Evolutionary conservation across 2,797 vertebrate genomes (phyloP).

Genomic region (Phoxinus dragarum): DNA sequence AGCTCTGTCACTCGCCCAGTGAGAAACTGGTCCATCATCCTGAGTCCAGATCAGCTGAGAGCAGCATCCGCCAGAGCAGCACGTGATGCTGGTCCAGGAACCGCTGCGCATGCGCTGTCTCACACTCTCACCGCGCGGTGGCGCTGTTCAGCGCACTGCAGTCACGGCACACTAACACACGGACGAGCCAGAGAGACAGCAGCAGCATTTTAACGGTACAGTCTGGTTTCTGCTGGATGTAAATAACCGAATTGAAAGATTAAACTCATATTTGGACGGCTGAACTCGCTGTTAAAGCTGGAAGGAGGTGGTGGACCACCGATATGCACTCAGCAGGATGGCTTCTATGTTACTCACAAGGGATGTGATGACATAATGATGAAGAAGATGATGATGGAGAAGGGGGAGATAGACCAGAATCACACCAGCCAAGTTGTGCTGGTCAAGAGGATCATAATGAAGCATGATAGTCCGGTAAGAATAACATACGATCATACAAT

Average conservation of each 20-base stretch:
- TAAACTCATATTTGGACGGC: conserved; percentile 12
- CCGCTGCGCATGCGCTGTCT: background rate
- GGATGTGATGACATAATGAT: conserved; percentile 67
- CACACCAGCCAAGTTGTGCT: conserved; percentile 74
- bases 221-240: conserved; percentile 28
- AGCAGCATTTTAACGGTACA: background rate
- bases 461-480: conserved; percentile 77
- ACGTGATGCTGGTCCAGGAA: conserved; percentile 16
- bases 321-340: conserved; percentile 75
- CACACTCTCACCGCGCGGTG: background rate
- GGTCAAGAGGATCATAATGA: conserved; percentile 81
- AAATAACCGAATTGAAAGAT: conserved; percentile 3
- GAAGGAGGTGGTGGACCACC: conserved; percentile 75
- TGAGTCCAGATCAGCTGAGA: conserved; percentile 50
- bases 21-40: conserved; percentile 7
- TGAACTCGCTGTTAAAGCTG: conserved; percentile 64
- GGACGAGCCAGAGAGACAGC: background rate
- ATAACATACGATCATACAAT: background rate
- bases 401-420: conserved; percentile 61
- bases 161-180: background rate
- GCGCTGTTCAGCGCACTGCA: conserved; percentile 19
- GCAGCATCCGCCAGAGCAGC: background rate
- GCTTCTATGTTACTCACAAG: conserved; percentile 73
- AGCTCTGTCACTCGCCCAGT: conserved; percentile 4
- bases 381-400: conserved; percentile 68